A percentile compares a stretch with the other conserved stretches of the same genome.
Conservation (phyloP, 2,888 invertebrate species). For the Xestia c-nigrum region DNA sequence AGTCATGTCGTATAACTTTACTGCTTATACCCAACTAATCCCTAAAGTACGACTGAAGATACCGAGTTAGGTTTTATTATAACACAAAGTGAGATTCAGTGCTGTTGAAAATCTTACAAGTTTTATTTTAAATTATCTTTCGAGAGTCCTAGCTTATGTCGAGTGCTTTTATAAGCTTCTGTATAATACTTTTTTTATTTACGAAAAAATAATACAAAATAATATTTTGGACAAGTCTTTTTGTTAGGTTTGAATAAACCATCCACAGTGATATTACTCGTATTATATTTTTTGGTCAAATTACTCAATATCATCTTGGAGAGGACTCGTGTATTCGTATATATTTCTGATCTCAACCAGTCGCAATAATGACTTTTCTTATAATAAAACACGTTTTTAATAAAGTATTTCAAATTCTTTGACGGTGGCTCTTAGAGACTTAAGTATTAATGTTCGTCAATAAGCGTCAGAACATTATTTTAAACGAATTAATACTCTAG, state of each 20-base stretch:
- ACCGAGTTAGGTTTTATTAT: constrained; percentile 63
- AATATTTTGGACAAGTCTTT: constrained; percentile 23
- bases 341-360: constrained; percentile 7
- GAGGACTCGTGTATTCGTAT: background rate
- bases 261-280: background rate
- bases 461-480: constrained; percentile 12
- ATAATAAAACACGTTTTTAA: background rate
- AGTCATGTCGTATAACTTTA: constrained; percentile 83
- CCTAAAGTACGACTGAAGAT: constrained; percentile 72
- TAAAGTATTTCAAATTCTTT: background rate
- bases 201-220: constrained; percentile 41
- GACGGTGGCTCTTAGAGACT: background rate
- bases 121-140: constrained; percentile 58
- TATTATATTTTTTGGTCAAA: constrained; percentile 19
- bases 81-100: constrained; percentile 60
- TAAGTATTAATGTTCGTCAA: constrained; percentile 6
- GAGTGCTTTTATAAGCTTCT: constrained; percentile 50
- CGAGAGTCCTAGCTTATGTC: constrained; percentile 48
- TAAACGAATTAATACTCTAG: background rate
- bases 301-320: constrained; percentile 15
- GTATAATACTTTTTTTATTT: constrained; percentile 32
- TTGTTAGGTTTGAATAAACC: constrained; percentile 37
- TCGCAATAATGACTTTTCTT: constrained; percentile 5
- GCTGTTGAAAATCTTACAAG: constrained; percentile 56
- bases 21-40: constrained; percentile 80